phyloP scores from a whole-genome alignment of 2,888 invertebrate species.

The Caradrina kadenii region DNA sequence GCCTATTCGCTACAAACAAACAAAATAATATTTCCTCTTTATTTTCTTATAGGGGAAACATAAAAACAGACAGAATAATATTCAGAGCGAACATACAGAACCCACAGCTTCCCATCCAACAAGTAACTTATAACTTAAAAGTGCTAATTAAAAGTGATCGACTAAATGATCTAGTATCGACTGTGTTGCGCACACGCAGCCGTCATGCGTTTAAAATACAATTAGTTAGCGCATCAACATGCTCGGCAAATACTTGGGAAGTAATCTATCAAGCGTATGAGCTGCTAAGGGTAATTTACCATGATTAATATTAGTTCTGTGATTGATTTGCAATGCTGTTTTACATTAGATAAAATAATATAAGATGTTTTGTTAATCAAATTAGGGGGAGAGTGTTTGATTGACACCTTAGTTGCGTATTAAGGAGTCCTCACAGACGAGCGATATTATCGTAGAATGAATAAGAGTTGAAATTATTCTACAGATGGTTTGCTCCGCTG shows the following conservation, averaged over 20 bases:
- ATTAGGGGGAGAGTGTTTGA: background rate
- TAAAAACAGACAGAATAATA: too few relatives aligned
- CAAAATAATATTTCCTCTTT: too few relatives aligned
- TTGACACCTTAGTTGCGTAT: too few relatives aligned
- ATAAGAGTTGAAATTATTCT: too few relatives aligned
- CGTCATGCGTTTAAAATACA: slow-evolving; percentile 17
- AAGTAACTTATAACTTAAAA: background rate
- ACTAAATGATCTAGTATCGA: slow-evolving; percentile 3
- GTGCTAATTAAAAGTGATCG: slow-evolving; percentile 11
- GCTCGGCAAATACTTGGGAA: background rate
- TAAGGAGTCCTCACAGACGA: too few relatives aligned
- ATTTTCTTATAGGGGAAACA: too few relatives aligned
- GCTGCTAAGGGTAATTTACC: slow-evolving; percentile 9
- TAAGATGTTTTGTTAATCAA: background rate
- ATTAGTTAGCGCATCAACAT: slow-evolving; percentile 20
- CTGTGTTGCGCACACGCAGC: slow-evolving; percentile 6
- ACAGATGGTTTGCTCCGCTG: too few relatives aligned
- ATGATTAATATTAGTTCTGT: background rate
- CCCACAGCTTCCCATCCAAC: background rate
- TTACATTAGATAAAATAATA: background rate
- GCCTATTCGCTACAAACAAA: too few relatives aligned
- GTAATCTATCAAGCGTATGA: slow-evolving; percentile 3
- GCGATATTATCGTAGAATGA: too few relatives aligned
- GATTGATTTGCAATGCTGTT: background rate
- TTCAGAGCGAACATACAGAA: background rate